Evolutionary conservation across 2,797 vertebrate species (phyloP).

Genomic region (Rallus crepitans): DNA sequence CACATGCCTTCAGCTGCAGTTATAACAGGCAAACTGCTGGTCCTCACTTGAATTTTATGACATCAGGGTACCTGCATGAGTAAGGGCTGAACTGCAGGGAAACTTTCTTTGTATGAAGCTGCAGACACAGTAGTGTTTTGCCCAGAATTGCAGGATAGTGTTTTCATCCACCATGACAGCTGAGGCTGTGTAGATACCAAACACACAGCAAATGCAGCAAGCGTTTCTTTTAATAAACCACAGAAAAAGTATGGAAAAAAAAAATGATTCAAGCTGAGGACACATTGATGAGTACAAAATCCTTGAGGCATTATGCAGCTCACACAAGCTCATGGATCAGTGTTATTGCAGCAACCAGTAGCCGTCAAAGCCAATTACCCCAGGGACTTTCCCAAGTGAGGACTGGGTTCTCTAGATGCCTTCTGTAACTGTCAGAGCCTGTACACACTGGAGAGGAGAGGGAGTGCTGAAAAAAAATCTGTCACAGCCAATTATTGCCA

Average conservation of each 20-base stretch:
- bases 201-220: constrained; percentile 78
- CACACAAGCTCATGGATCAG: constrained; percentile 79
- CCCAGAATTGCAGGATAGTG: constrained; percentile 68
- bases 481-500: constrained; percentile 70
- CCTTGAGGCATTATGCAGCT: constrained; percentile 85
- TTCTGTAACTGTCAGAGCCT: constrained; percentile 61
- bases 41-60: background rate
- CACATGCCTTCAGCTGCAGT: background rate
- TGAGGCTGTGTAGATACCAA: constrained; percentile 83
- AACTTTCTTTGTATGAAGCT: constrained; percentile 58
- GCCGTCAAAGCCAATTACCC: constrained; percentile 83
- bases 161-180: constrained; percentile 88
- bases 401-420: constrained; percentile 30
- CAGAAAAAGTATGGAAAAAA: constrained; percentile 73
- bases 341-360: constrained; percentile 79
- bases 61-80: background rate
- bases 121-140: constrained; percentile 77
- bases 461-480: constrained; percentile 57
- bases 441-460: background rate
- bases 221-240: constrained; percentile 90
- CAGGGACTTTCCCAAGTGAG: constrained; percentile 57
- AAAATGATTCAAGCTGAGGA: constrained; percentile 70
- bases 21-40: background rate
- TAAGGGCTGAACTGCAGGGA: background rate
- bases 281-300: constrained; percentile 79